Evolutionary conservation across 2,888 invertebrate species (phyloP).

Genomic region (Rhaphigaster nebulosa): DNA sequence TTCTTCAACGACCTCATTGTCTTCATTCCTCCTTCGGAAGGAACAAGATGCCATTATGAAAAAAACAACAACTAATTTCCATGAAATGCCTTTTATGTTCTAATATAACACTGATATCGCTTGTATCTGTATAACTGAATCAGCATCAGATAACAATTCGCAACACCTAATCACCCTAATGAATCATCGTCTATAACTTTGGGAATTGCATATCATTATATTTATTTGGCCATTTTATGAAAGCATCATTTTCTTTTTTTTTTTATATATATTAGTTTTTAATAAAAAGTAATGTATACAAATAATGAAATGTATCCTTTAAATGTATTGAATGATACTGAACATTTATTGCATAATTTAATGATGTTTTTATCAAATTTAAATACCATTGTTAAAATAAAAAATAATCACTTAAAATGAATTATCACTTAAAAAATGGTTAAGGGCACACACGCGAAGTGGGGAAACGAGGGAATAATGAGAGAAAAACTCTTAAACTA

Average conservation of each 20-base stretch:
- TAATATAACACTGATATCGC: neutral
- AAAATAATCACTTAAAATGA: too few species aligned
- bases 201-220: neutral
- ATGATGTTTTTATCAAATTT: too few species aligned
- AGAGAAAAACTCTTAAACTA: too few species aligned
- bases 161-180: neutral
- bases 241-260: neutral
- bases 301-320: too few species aligned
- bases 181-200: neutral
- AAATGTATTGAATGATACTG: too few species aligned
- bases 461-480: too few species aligned
- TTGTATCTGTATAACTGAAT: neutral
- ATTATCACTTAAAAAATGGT: too few species aligned
- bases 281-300: too few species aligned
- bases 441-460: too few species aligned
- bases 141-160: neutral
- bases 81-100: neutral
- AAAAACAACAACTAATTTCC: neutral
- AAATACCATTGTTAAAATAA: too few species aligned
- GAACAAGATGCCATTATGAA: neutral
- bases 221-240: neutral
- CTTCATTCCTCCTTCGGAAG: neutral
- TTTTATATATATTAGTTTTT: too few species aligned
- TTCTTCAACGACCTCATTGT: neutral
- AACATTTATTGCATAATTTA: too few species aligned